Evolutionary conservation across 1,140 invertebrate species (phyloP).

Genomic region (Cephus cinctus): DNA sequence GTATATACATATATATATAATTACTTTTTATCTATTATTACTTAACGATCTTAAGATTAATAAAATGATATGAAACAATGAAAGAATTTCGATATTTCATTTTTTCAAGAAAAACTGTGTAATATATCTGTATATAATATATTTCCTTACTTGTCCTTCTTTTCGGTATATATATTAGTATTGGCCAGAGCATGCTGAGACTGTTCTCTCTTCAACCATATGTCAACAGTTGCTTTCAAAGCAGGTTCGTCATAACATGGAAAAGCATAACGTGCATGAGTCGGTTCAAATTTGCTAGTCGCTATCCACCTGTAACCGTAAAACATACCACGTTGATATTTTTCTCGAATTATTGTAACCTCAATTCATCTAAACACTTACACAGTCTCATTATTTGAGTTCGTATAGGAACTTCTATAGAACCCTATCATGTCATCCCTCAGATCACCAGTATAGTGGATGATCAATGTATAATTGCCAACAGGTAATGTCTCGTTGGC

Average conservation of each 20-base stretch:
- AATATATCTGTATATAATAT: too few relatives aligned
- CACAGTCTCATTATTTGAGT: slow-evolving; percentile 30
- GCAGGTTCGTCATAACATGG: slow-evolving; percentile 86
- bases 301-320: slow-evolving; percentile 65
- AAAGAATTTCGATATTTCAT: too few relatives aligned
- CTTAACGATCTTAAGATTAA: too few relatives aligned
- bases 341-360: too few relatives aligned
- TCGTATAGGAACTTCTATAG: slow-evolving; percentile 61
- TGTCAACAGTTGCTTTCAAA: slow-evolving; percentile 72
- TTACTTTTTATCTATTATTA: too few relatives aligned
- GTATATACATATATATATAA: too few relatives aligned
- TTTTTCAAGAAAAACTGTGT: too few relatives aligned
- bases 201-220: slow-evolving; percentile 52
- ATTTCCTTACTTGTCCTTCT: background rate
- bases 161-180: background rate
- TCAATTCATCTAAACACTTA: too few relatives aligned
- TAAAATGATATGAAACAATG: too few relatives aligned
- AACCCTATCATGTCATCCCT: slow-evolving; percentile 57
- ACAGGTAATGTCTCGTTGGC: slow-evolving; percentile 25
- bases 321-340: too few relatives aligned
- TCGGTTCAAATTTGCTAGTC: slow-evolving; percentile 77
- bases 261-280: slow-evolving; percentile 73
- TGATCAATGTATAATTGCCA: slow-evolving; percentile 38
- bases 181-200: background rate
- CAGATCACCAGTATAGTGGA: slow-evolving; percentile 30